Base-by-base conservation (phyloP, 1,140 invertebrate genomes). In the Holcopasites calliopsidis region DNA sequence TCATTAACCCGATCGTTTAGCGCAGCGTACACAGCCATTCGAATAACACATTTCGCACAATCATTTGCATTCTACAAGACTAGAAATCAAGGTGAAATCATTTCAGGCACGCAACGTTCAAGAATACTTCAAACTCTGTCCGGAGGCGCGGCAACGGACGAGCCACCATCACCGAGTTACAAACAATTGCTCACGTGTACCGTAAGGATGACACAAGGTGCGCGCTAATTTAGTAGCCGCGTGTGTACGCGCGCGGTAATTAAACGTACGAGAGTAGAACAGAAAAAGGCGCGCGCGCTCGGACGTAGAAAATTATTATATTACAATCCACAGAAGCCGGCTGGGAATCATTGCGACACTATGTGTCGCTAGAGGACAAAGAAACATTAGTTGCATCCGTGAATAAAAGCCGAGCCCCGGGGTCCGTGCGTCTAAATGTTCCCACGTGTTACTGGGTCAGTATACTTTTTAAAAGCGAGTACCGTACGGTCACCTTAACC, bases 401-500 rank as follows among this genome's bases (percentile, higher is more conserved):
- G 82, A 84, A 77, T 58, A 64, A 79, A 64, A n/a, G 16, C 57
- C 64, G 80, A 70, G 73, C 77, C n/a, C n/a, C n/a, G n/a, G n/a
- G n/a, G n/a, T n/a, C 38, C n/a, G 38, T 28, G 65, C 58, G 70
- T 80, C 74, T 84, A 83, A 84, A 77, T 68, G 70, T 84, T 84
- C 82, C 81, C 82, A 84, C 82, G 82, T 84, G 64, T 84, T 84
- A 84, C 81, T 83, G 75, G 82, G 82, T 84, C 82, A 84, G 69
- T 84, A 84, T 83, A 83, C 81, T 84, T 84, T 83, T 83, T 83
- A 77, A 80, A 83, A 61, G 60, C 64, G 61, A 35, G 81, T 84
- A 84, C 81, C 82, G 82, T 84, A 84, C 79, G 73, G 82, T 80
- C 81, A 80, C 82, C 81, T 80, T 66, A 80, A 80, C 75, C 78